These are phyloP conservation scores for Otocyon megalotis DNA, from an alignment of 2,113 vertebrate species.

Conservation along the genomic window DNA sequence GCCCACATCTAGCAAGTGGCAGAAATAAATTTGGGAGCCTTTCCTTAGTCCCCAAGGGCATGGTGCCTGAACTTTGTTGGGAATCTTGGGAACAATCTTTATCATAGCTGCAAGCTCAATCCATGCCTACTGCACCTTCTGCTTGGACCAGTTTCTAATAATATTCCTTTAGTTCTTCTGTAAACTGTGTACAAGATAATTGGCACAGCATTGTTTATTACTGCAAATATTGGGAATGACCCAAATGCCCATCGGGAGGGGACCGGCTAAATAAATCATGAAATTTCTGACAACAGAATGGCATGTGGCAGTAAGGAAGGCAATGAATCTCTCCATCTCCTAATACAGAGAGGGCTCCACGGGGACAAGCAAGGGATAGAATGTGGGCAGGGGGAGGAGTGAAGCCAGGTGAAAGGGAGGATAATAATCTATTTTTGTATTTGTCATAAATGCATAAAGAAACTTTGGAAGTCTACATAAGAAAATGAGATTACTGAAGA, in stretches of 20 bases:
- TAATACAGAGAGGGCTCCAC: background rate
- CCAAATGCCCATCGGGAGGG: background rate
- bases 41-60: background rate
- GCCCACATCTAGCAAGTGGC: background rate
- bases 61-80: background rate
- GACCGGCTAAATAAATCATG: slow-evolving; percentile 11
- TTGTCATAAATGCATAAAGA: background rate
- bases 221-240: background rate
- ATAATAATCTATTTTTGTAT: background rate
- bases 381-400: background rate
- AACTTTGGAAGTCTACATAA: background rate
- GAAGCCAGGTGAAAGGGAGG: background rate
- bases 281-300: background rate
- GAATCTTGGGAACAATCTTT: background rate
- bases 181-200: background rate
- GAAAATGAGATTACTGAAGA: slow-evolving; percentile 23
- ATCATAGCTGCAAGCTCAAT: background rate
- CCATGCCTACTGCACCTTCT: background rate
- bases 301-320: background rate
- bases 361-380: background rate
- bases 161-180: slow-evolving; percentile 11
- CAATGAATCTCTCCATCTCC: background rate
- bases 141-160: slow-evolving; percentile 32
- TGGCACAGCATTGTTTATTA: slow-evolving; percentile 11
- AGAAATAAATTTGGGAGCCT: background rate